Evolutionary conservation across 2,113 vertebrate genomes (phyloP), one percentile per base, ranked within the genome.

Genomic region (Boulengeromyrus knoepffleri): DNA sequence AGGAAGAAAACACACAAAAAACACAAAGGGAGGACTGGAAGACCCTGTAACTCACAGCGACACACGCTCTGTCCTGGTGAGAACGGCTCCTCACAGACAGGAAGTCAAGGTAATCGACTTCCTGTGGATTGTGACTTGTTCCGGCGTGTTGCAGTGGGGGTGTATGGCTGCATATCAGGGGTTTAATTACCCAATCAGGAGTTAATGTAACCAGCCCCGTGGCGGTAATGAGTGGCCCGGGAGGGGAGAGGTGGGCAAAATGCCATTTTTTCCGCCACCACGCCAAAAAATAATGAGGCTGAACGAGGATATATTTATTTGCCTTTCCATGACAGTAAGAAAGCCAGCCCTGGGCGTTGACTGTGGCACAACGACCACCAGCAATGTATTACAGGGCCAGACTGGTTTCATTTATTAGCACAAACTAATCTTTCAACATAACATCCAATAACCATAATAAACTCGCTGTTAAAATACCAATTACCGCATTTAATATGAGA

Each of bases 131-230:
- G 31, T 39, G 27, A 19, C 49, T 87, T 31, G 24, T 36, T 53
- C 31, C 5, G 4, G 50, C 85, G 3, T 56, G 27, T 31, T n/a
- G 27, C n/a, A 17, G 49, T 27, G 27, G 24, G 49, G 50, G 85
- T 17, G 50, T 15, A 15, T 36, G 85, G 47, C 45, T 36, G 27
- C 27, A 39, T 52, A 39, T 53, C 50, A 36, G 17, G 85, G 45
- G 39, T 52, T 36, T 87, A 87, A 87, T 53, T 36, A 87, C 49
- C 85, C 50, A 52, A 87, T 87, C 85, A 53, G 85, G 85, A 53
- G 50, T 31, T 87, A 52, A 87, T 87, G 47, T 56, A 27, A 36
- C 50, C 50, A 53, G n/a, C 50, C 50, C 50, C 17, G 36, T 53
- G 24, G 85, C 12, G 50, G n/a, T 87, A 49, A 87, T 53, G 27